Percentiles rank a stretch among this genome's conserved stretches.
These are phyloP conservation scores for Knipowitschia caucasica DNA, from an alignment of 2,797 vertebrate genomes.

Conservation along the genomic window DNA sequence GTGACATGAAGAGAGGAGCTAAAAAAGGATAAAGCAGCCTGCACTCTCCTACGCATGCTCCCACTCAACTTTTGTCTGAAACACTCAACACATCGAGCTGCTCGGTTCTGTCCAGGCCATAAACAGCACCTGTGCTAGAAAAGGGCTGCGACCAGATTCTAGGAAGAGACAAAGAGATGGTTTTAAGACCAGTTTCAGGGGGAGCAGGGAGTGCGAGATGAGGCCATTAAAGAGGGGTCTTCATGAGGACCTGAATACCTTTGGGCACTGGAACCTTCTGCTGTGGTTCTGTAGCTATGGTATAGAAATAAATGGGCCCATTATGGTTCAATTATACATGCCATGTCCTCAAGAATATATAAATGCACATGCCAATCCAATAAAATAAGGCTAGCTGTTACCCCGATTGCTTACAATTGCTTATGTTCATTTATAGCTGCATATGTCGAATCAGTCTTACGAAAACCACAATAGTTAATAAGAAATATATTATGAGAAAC, in stretches of 20 bases:
- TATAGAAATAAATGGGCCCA: too few relatives aligned
- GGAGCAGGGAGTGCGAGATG: conserved; percentile 20
- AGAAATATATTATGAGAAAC: too few relatives aligned
- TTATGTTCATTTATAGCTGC: too few relatives aligned
- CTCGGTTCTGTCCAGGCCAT: conserved; percentile 53
- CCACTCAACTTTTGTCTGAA: conserved; percentile 68
- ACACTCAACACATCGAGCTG: conserved; percentile 56
- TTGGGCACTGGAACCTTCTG: too few relatives aligned
- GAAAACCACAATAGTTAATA: too few relatives aligned
- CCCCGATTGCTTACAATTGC: too few relatives aligned
- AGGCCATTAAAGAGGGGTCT: conserved; percentile 49
- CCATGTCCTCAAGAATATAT: too few relatives aligned
- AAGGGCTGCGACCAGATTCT: conserved; percentile 28
- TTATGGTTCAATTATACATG: too few relatives aligned
- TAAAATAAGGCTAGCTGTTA: too few relatives aligned
- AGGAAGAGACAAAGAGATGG: conserved; percentile 15
- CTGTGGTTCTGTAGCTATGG: too few relatives aligned
- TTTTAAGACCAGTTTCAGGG: conserved; percentile 4
- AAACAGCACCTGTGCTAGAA: conserved; percentile 39
- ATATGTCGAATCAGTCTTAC: too few relatives aligned
- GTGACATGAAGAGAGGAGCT: conserved; percentile 42
- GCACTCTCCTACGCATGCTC: conserved; percentile 63
- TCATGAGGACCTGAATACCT: conserved; percentile 1
- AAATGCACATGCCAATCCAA: too few relatives aligned
- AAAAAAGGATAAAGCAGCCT: conserved; percentile 70